Percentiles rank a stretch among this genome's conserved stretches.
Evolutionary conservation across 2,113 vertebrate species (phyloP).

Genomic region (Gopherus flavomarginatus): DNA sequence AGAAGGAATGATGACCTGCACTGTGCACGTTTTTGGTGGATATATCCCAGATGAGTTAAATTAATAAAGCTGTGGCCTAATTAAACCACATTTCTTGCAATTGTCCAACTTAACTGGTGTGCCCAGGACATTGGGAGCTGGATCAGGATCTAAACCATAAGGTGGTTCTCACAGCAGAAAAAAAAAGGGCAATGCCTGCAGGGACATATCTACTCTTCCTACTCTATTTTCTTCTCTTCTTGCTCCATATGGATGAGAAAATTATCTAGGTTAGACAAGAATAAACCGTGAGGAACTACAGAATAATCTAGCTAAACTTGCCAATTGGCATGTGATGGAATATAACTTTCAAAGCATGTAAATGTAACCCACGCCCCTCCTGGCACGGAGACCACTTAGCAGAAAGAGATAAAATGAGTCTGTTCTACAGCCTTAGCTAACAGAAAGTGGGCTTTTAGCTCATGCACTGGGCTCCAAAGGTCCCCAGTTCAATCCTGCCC

Average conservation of each 20-base stretch:
- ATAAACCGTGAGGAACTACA: background rate
- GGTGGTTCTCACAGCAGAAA: background rate
- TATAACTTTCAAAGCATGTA: background rate
- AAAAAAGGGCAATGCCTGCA: background rate
- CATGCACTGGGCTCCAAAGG: too few species aligned
- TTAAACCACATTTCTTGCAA: background rate
- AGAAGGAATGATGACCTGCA: constrained; percentile 5
- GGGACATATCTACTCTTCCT: background rate
- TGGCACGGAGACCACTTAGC: too few species aligned
- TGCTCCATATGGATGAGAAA: background rate
- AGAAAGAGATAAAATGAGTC: too few species aligned
- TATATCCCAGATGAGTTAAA: constrained; percentile 34
- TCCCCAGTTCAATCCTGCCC: too few species aligned
- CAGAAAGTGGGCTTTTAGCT: too few species aligned
- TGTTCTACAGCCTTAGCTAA: too few species aligned
- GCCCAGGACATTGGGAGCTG: background rate
- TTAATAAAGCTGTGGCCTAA: constrained; percentile 13
- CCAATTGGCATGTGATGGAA: background rate
- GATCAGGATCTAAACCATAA: background rate
- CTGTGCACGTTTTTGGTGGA: constrained; percentile 1
- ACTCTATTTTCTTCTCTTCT: background rate
- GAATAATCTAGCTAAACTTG: background rate
- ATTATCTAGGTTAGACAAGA: background rate
- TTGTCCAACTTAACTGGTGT: background rate
- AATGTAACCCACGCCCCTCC: background rate